Conservation (phyloP, 2,888 invertebrate species). For the Malacosoma neustria region DNA sequence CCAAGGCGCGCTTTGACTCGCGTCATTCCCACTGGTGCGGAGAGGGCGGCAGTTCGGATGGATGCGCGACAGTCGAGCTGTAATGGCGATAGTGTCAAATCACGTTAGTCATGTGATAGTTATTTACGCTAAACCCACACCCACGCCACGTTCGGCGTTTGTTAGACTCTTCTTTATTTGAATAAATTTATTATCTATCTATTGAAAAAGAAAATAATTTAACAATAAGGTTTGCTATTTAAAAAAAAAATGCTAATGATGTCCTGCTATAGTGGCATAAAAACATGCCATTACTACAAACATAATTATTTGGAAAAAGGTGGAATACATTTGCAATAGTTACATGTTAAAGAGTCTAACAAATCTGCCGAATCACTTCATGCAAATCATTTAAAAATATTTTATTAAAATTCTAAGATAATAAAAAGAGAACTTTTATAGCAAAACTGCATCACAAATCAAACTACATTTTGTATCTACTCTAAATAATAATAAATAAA, state of each 20-base stretch:
- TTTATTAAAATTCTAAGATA: conserved; percentile 32
- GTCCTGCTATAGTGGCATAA: no score
- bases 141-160: conserved; percentile 27
- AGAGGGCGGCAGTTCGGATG: conserved; percentile 97
- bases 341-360: conserved; percentile 33
- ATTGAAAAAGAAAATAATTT: no score
- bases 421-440: conserved; percentile 58
- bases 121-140: conserved; percentile 22
- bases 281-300: no score
- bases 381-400: conserved; percentile 32
- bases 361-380: conserved; percentile 33
- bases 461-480: conserved; percentile 44
- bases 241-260: no score
- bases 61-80: conserved; percentile 98
- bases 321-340: no score
- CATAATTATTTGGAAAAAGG: no score
- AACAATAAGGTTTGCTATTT: no score
- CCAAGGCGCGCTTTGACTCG: conserved; percentile 49
- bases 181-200: no score
- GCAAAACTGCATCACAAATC: conserved; percentile 67
- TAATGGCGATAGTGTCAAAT: conserved; percentile 39
- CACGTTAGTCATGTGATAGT: conserved; percentile 18
- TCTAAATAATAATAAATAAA: conserved; percentile 26
- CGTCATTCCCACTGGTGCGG: conserved; percentile 98
- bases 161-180: conserved; percentile 14